Conservation (phyloP, 2,797 vertebrate genomes). For the Emydoidea blandingii region DNA sequence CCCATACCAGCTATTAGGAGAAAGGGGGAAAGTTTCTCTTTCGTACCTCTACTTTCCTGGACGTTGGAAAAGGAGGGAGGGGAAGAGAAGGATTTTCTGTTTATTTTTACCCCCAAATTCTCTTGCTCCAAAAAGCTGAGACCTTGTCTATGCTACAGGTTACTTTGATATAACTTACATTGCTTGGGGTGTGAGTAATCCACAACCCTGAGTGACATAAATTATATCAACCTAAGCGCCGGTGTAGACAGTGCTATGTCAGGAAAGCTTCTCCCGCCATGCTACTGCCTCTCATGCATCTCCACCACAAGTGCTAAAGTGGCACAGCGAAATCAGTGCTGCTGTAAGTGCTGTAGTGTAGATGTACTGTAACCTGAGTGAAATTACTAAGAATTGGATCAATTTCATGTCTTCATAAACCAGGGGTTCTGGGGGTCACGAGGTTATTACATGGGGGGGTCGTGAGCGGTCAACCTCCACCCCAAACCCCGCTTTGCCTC, state of each 20-base stretch:
- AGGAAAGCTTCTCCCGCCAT: background rate
- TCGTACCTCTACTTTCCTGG: background rate
- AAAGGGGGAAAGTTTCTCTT: background rate
- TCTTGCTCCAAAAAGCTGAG: background rate
- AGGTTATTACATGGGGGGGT: too few species aligned
- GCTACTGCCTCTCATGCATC: background rate
- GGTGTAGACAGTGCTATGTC: background rate
- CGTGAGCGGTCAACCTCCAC: too few species aligned
- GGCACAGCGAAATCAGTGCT: too few species aligned
- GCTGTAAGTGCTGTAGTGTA: background rate
- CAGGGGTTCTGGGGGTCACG: too few species aligned
- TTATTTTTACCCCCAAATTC: background rate
- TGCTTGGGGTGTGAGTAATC: too few species aligned
- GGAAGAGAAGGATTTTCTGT: background rate
- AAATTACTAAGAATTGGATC: background rate
- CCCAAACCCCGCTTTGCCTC: too few species aligned
- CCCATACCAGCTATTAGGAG: background rate
- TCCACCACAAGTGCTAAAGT: background rate
- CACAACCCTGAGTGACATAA: too few species aligned
- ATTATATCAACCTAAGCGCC: background rate
- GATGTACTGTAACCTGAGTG: background rate
- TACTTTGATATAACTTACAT: too few species aligned
- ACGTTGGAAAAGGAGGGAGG: background rate
- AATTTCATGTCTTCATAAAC: background rate
- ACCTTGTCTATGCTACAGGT: background rate